Evolutionary conservation across 92 coral and sea anemone genomes (phyloP).

Genomic region (Actinernus sp.): DNA sequence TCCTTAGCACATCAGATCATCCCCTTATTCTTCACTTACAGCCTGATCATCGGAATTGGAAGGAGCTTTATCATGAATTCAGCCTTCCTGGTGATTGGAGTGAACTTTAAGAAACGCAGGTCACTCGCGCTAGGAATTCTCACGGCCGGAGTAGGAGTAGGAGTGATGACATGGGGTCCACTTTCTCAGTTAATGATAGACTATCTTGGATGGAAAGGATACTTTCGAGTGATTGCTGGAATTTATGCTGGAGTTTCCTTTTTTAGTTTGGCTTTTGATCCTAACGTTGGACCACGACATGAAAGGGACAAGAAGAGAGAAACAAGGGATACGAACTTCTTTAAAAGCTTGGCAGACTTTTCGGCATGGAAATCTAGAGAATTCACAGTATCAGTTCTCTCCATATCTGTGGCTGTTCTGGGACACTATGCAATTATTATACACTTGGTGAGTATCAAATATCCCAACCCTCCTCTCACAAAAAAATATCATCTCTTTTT

Average conservation of each 20-base stretch:
- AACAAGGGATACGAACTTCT: too few species aligned
- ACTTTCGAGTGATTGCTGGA: conserved; percentile 40
- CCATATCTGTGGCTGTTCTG: neutral
- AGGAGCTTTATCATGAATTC: neutral
- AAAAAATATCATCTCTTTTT: too few species aligned
- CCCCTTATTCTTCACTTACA: conserved; percentile 21
- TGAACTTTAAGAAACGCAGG: conserved; percentile 26
- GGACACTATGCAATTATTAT: neutral
- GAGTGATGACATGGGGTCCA: conserved; percentile 45
- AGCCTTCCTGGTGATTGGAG: neutral
- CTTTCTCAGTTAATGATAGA: conserved; percentile 29
- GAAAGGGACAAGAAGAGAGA: too few species aligned
- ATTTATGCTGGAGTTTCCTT: conserved; percentile 3
- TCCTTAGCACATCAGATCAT: neutral
- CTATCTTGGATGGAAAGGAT: conserved; percentile 36
- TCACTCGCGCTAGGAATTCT: conserved; percentile 24
- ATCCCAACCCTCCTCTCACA: too few species aligned
- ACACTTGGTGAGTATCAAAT: conserved; percentile 8
- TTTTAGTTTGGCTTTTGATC: conserved; percentile 31
- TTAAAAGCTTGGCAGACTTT: neutral
- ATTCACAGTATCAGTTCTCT: neutral
- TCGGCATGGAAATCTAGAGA: neutral
- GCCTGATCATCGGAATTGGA: conserved; percentile 5
- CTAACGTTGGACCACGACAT: conserved; percentile 12
- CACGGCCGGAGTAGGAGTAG: conserved; percentile 47